Conservation (phyloP, 53 echinoderm and acorn worm species). For the Paracentrotus lividus region DNA sequence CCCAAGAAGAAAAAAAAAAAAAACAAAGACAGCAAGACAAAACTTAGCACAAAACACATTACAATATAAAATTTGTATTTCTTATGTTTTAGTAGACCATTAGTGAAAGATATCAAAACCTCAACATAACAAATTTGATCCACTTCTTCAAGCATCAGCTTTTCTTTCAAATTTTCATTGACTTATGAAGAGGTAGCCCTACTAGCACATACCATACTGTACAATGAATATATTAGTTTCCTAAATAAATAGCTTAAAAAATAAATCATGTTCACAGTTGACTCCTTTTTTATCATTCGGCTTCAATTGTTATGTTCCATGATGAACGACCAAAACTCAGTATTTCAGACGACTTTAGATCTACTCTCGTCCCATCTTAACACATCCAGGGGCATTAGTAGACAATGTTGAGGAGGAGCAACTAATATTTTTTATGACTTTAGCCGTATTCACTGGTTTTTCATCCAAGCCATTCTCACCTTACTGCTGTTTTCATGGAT, state of each 20-base stretch:
- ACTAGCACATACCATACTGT: not conserved
- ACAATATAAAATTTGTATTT: not conserved
- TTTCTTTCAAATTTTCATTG: not conserved
- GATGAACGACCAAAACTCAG: not conserved
- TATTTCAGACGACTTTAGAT: not conserved
- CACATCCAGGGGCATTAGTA: not conserved
- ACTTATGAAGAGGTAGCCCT: not conserved
- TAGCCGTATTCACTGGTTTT: not conserved
- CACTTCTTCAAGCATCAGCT: not conserved
- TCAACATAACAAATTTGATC: not conserved
- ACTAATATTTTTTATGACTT: not conserved
- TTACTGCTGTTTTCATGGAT: not conserved
- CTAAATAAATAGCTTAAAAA: not conserved
- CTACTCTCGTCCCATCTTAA: not conserved
- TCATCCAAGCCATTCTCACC: not conserved
- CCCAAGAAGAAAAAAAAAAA: not conserved
- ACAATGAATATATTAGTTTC: not conserved
- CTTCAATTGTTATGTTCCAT: not conserved
- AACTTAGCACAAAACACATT: slow-evolving; percentile 1
- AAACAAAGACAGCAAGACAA: not conserved
- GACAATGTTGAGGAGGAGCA: not conserved
- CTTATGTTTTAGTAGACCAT: not conserved
- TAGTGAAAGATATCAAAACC: not conserved
- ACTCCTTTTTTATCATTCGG: not conserved
- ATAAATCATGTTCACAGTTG: not conserved